Base-by-base conservation (phyloP, 1,140 invertebrate genomes). In the Monochamus saltuarius region DNA sequence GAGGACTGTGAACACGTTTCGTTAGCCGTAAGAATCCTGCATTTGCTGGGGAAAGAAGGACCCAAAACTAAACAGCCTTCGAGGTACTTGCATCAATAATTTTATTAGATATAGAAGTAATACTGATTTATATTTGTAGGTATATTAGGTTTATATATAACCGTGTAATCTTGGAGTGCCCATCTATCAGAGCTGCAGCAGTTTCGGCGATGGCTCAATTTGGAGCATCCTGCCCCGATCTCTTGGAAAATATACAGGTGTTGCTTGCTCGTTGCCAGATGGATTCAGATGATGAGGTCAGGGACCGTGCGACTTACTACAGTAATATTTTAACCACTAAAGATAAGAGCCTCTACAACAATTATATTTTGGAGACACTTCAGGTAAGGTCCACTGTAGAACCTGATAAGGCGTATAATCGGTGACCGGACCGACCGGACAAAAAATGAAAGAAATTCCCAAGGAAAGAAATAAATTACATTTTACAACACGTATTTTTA, bases 121-220 rank as follows among this genome's bases (percentile, higher is more conserved):
- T 7, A 19, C n/a, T 19, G 45, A 38, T 2, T 38, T 29, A 52
- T 55, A 60, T 47, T 68, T 73, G 55, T 7, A 80, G 90, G 63
- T 99, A 99, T 75, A 99, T 99, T 67, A 85, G 98, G 3, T 99
- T 97, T 73, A 99, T 99, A 69, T 99, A 99, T 75, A 99, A 99
- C 78, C 85, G 98, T 43, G 95, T 99, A 0, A 98, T 99, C 64
- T 79, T 99, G 35, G 98, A 99, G 72, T 94, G 92, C 72, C 92
- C 96, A 0, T 88, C 94, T 36, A 94, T 99, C 0, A 81, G 95
- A 40, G 94, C 94, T 0, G 97, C 97, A 4, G 97, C 98, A 7
- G 97, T 99, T 0, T 94, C 94, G 2, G 95, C 97, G 0, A 83
- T 99, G 64, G 95, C 97, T 4, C 95, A 97, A 73, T 99, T 99